Base-by-base conservation (phyloP, 2,113 vertebrate genomes). In the Gorilla gorilla region DNA sequence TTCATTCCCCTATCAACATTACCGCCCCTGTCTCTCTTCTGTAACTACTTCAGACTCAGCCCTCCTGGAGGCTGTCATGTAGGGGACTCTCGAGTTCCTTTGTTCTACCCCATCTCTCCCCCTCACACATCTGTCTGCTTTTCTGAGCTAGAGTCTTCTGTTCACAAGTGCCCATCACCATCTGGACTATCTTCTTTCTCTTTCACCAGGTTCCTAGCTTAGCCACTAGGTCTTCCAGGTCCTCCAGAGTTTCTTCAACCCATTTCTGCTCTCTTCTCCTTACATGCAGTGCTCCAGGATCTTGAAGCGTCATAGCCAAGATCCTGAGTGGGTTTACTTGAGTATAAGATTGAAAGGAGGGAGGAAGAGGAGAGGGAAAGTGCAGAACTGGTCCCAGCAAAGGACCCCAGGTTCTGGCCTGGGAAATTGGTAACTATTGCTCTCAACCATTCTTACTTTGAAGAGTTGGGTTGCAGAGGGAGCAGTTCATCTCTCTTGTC, bases 391-490 rank as follows among this genome's bases (percentile, higher is more conserved):
- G 75, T 38, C 59, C 94, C 76, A 84, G 61, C 84, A 52, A 27
- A 89, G 59, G 25, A 61, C 25, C 72, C 87, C 38, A 86, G 25
- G 14, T 50, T 72, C 75, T 35, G n/a, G 23, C 50, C 79, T 70
- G 16, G 57, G 91, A 97, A 84, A 45, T 50, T 40, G 73, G 72
- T n/a, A 45, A 50, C 79, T 92, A 0, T 50, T 78, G 68, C 81
- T 91, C 30, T 89, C 61, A 83, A 50, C 83, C 91, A 23, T 89
- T 81, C 35, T 87, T 79, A 30, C 76, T 93, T 94, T 88, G n/a
- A 95, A 50, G 35, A 64, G 48, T 48, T 81, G 18, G 66, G 72
- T 55, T 88, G 4, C 59, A 52, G 66, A 4, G 64, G 50, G n/a
- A 84, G 52, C 89, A 64, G 57, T 80, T 64, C 55, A 70, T n/a